Base-by-base conservation (phyloP, 2,888 invertebrate genomes). In the Anoplius nigerrimus region DNA sequence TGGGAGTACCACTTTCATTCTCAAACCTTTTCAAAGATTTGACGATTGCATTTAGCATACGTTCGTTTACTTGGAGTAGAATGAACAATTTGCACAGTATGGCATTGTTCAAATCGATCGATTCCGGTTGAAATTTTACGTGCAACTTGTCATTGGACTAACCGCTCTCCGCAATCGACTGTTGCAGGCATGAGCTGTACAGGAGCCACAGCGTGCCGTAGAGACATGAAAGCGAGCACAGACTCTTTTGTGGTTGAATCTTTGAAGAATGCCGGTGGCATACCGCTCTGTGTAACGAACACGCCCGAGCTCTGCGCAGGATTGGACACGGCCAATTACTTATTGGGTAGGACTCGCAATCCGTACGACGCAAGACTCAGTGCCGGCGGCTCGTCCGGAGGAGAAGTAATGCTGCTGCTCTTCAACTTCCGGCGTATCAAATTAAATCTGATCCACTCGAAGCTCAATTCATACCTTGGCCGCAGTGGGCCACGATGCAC, bases 371-470 rank as follows among this genome's bases (percentile, higher is more conserved):
- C 88, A 0, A 89, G 90, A 3, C 87, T 91, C 42, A 92, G 87
- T 0, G 88, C 91, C 11, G 93, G 93, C 6, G 94, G 93, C 52
- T 93, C 93, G 48, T 93, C 92, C 55, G 93, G 93, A 73, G 91
- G 91, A 62, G 91, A 92, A 84, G 91, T 90, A 82, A 74, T 2
- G 1, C 6, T 13, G 11, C 1, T 34, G 34, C 11, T n/a, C n/a
- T n/a, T n/a, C n/a, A n/a, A n/a, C n/a, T n/a, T n/a, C n/a, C n/a
- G n/a, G n/a, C n/a, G n/a, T n/a, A n/a, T n/a, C n/a, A n/a, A n/a
- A n/a, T n/a, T n/a, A n/a, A n/a, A n/a, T n/a, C n/a, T n/a, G n/a
- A n/a, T n/a, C n/a, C n/a, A n/a, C n/a, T n/a, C n/a, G n/a, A n/a
- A n/a, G n/a, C n/a, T n/a, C n/a, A n/a, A n/a, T n/a, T n/a, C n/a